Evolutionary conservation across 2,888 invertebrate species (phyloP), one percentile per base, ranked within the genome.

Genomic region (Zhuqinia jingwanae): DNA sequence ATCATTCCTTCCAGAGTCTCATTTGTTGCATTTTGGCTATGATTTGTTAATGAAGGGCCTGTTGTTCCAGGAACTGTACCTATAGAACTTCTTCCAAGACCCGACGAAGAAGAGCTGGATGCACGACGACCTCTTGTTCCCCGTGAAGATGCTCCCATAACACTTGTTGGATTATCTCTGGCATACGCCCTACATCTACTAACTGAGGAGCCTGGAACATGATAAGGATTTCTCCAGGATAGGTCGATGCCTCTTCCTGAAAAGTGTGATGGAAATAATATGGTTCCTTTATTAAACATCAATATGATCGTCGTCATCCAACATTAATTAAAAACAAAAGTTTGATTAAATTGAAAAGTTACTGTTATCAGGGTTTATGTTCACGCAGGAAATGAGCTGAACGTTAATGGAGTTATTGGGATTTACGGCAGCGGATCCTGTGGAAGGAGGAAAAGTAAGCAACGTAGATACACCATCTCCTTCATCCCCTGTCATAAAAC

Each of bases 351-450:
- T 22, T 70, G 20, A 15, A 53, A 65, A 42, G 50, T 85, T 85
- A 85, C 85, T 70, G 47, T 47, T 79, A n/a, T 85, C 85, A 79
- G 78, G 85, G 53, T 85, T 85, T 68, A 85, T 85, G 73, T 85
- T 85, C 85, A 85, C 79, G 63, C 85, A 85, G 63, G 85, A 85
- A 50, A 85, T 85, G 79, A 85, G 85, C 42, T 85, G 85, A 2
- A 86, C 80, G 63, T 86, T 86, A 86, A 86, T 80, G 15, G 80
- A 76, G 65, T 86, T 86, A 86, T 76, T 86, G 27, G 80, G 80
- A 76, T 86, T 79, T 17, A 60, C 75, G 27, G 63, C 50, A 15
- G 56, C 56, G 30, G 50, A 5, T 22, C 73, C 22, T 10, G 75
- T 50, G 45, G 85, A 36, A 27, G 78, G 63, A 20, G 78, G 78